phyloP scores from a whole-genome alignment of 2,113 vertebrate genomes.

The Pyrgilauda ruficollis region DNA sequence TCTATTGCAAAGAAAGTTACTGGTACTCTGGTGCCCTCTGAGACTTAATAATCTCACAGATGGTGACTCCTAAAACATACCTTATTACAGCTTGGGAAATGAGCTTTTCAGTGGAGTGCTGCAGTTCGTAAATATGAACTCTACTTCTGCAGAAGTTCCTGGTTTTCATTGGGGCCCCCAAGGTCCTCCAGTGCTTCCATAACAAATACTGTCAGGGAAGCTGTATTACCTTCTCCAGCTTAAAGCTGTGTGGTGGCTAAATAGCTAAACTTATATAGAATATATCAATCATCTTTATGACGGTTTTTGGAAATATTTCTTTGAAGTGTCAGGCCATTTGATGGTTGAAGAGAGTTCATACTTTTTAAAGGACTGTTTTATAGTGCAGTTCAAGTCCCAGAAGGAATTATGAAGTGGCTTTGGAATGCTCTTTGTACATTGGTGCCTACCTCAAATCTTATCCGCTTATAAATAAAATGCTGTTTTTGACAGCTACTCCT shows the following conservation, averaged over 20 bases:
- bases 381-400: not conserved
- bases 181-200: not conserved
- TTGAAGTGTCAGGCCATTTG: not conserved
- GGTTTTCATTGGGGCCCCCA: not conserved
- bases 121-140: not conserved
- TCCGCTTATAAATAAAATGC: not conserved
- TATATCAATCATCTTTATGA: not conserved
- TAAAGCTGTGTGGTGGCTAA: not conserved
- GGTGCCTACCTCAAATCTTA: not conserved
- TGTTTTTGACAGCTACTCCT: not conserved
- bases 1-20: not conserved
- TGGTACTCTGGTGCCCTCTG: not conserved
- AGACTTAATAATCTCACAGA: not conserved
- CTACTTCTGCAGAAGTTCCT: not conserved
- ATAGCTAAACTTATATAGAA: not conserved
- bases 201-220: not conserved
- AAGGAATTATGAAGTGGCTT: not conserved
- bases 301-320: not conserved
- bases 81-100: not conserved
- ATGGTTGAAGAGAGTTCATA: not conserved
- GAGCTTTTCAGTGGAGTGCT: not conserved
- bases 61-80: not conserved
- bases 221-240: not conserved
- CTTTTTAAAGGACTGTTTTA: not conserved
- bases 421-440: not conserved